phyloP scores from a whole-genome alignment of 2,888 invertebrate genomes.

The Embidobia sp. region DNA sequence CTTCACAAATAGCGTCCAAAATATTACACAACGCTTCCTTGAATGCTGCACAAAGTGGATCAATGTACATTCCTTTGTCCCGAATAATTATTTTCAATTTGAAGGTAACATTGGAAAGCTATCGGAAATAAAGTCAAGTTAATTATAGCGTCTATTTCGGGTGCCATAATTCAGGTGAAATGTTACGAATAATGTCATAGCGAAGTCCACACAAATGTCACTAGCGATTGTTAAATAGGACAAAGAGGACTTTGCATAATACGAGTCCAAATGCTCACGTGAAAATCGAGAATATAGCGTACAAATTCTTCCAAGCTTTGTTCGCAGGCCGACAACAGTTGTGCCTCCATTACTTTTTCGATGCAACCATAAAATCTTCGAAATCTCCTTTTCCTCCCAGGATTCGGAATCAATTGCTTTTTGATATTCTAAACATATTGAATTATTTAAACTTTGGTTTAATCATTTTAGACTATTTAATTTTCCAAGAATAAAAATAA shows the following conservation, averaged over 20 bases:
- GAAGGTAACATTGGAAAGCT: constrained; percentile 82
- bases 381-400: constrained; percentile 86
- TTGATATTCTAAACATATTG: constrained; percentile 84
- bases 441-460: no score
- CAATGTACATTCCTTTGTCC: constrained; percentile 86
- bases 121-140: constrained; percentile 14
- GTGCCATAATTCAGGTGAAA: not conserved
- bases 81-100: constrained; percentile 84
- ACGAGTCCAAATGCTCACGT: constrained; percentile 82
- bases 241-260: constrained; percentile 27
- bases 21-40: constrained; percentile 87
- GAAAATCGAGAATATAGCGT: constrained; percentile 88
- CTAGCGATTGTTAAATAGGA: constrained; percentile 1
- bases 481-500: no score
- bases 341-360: constrained; percentile 93
- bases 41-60: constrained; percentile 89
- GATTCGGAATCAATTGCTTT: constrained; percentile 87
- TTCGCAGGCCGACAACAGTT: constrained; percentile 90
- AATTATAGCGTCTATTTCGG: constrained; percentile 21
- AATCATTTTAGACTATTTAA: no score
- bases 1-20: constrained; percentile 88
- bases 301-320: constrained; percentile 91
- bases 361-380: constrained; percentile 92
- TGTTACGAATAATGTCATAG: constrained; percentile 15
- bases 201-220: constrained; percentile 9